Evolutionary conservation across 2,113 vertebrate species (phyloP).

Genomic region (Pedionomus torquatus): DNA sequence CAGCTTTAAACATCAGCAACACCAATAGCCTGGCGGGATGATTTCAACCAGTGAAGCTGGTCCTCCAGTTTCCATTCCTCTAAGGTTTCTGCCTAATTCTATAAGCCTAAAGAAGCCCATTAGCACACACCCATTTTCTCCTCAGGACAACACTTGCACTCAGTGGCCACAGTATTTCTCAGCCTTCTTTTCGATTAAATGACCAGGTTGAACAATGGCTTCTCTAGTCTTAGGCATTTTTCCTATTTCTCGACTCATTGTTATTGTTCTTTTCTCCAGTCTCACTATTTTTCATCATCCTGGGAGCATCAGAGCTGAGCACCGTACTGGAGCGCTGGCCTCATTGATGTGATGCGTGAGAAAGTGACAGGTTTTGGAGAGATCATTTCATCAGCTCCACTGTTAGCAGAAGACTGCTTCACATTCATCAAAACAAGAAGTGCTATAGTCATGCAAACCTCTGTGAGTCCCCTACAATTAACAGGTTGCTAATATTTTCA

Average conservation of each 20-base stretch:
- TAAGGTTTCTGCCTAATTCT: background rate
- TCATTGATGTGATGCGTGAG: background rate
- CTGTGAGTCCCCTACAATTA: background rate
- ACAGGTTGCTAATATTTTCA: background rate
- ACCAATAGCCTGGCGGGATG: background rate
- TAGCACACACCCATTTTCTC: background rate
- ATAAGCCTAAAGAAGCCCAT: background rate
- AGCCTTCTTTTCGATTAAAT: background rate
- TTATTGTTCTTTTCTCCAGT: background rate
- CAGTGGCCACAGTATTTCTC: background rate
- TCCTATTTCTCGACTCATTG: background rate
- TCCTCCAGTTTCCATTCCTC: background rate
- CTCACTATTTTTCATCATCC: background rate
- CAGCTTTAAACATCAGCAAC: background rate
- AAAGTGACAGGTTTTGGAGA: background rate
- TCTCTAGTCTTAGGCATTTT: background rate
- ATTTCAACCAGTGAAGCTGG: background rate
- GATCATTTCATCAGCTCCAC: background rate
- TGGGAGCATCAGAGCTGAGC: background rate
- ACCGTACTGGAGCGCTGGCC: rapidly evolving
- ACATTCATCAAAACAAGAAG: background rate
- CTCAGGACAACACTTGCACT: background rate
- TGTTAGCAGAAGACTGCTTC: background rate
- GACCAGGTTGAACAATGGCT: background rate
- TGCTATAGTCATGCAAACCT: background rate